Evolutionary conservation across 2,113 vertebrate genomes (phyloP), one percentile per base, ranked within the genome.

Genomic region (Cairina moschata): DNA sequence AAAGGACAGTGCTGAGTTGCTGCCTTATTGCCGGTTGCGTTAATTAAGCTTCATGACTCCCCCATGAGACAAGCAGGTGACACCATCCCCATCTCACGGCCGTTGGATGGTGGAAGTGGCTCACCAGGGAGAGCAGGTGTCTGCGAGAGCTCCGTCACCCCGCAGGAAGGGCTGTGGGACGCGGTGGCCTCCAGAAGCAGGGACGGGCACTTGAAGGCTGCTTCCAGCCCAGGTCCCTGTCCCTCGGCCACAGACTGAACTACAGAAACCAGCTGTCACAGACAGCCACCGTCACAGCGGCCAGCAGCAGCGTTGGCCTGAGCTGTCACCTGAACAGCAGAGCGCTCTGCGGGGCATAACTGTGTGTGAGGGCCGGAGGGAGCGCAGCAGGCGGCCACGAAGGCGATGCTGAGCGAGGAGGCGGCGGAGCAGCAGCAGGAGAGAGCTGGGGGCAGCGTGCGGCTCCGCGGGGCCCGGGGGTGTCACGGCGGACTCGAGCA

Each of bases 91-190:
- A 0, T 26, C 62, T 44, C 77, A 9, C 1, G 26, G 20, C 38
- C 25, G 0, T 29, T 36, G 13, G 17, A 4, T 0, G 38, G 9
- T 62, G 34, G 25, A 42, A 73, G 32, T 4, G 63, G 46, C 69
- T 78, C 5, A 17, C 34, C 46, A 8, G 32, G 52, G 8, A 6
- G 10, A 52, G 12, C 1, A 66, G 36, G 82, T 79, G 52, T 44
- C 20, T 13, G 71, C 0, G 9, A 38, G 52, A 79, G 44, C 31
- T 79, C 28, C 22, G 44, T 22, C 73, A 36, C 11, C 13, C 76
- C 4, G 3, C 0, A 25, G 21, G 18, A 32, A 25, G 14, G 9
- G 56, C 59, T 13, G 40, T 48, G 32, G 8, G 5, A 3, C 34
- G 14, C 21, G 6, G 22, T 8, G 65, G 14, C 63, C 48, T 62